phyloP scores from a whole-genome alignment of 1,140 invertebrate genomes.

The Heliconius himera region DNA sequence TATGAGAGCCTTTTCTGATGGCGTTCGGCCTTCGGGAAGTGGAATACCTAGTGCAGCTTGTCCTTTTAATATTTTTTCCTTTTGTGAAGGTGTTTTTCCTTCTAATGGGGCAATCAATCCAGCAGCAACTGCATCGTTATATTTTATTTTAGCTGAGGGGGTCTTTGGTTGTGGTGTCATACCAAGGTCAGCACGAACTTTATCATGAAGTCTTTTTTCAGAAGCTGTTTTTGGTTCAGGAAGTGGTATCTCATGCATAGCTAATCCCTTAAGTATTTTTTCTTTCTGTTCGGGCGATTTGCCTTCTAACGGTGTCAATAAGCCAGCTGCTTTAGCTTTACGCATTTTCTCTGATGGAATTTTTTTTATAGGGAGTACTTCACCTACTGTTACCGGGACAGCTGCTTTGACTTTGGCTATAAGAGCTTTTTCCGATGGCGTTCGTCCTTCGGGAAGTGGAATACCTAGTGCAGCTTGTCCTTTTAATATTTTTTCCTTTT shows the following conservation, averaged over 20 bases:
- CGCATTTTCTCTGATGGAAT: constrained; percentile 33
- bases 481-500: constrained; percentile 42
- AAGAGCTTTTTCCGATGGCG: no score
- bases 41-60: constrained; percentile 34
- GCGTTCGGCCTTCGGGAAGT: constrained; percentile 37
- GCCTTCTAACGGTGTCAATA: constrained; percentile 47
- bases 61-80: constrained; percentile 38
- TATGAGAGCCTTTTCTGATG: no score
- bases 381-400: background rate
- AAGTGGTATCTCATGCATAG: constrained; percentile 43
- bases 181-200: constrained; percentile 4
- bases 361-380: background rate
- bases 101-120: constrained; percentile 43
- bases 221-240: constrained; percentile 47
- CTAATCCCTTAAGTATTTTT: constrained; percentile 48
- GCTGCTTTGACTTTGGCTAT: no score
- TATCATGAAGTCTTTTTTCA: constrained; percentile 41
- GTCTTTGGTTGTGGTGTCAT: no score
- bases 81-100: constrained; percentile 41
- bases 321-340: constrained; percentile 45
- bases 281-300: constrained; percentile 37
- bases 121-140: constrained; percentile 35
- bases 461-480: constrained; percentile 34
- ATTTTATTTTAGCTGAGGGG: constrained; percentile 33
- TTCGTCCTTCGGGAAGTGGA: constrained; percentile 38